Base-by-base conservation (phyloP, 2,888 invertebrate genomes). In the Scaptomyza tumidula region DNA sequence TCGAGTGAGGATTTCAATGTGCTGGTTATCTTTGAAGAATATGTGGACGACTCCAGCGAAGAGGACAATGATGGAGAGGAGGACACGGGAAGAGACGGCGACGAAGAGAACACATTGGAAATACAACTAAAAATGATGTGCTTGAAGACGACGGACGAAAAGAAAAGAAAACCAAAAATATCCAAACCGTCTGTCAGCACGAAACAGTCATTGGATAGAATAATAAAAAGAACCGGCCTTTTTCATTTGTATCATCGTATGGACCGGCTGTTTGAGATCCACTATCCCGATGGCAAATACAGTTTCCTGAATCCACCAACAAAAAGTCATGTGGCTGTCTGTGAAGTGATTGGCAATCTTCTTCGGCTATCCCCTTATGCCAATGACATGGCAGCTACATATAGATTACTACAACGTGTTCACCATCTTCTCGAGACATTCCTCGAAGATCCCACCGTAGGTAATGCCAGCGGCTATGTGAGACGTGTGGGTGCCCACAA, bases 401-500 rank as follows among this genome's bases (percentile, higher is more conserved):
- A 76, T 0, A 71, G 84, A 11, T 74, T 92, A 13, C 33, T 91
- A 5, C 77, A 87, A 1, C 75, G 80, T 6, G 60, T 92, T 3
- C 10, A 90, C 5, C 14, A 64, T 0, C 68, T 89, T 6, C 75
- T 92, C n/a, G 80, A 89, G n/a, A 50, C 46, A 2, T 90, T 92
- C 31, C 70, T 90, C 3, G 83, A 88, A 4, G 87, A 88, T 45
- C 71, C 74, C 27, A 88, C 80, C 41, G 80, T 89, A n/a, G 84
- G 88, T 3, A 75, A 72, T 24, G 90, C 90, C 55, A 77, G 85
- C 0, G 84, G 80, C 3, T 92, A 87, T 78, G 86, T 91, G 6
- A 87, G 91, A 13, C 90, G 90, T 16, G 80, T 90, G 64, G 91
- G 91, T 2, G 90, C 91, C 10, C 73, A 82, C 14, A 91, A 90